phyloP scores from a whole-genome alignment of 2,797 vertebrate species.

The Schizopygopsis pylzovi region DNA sequence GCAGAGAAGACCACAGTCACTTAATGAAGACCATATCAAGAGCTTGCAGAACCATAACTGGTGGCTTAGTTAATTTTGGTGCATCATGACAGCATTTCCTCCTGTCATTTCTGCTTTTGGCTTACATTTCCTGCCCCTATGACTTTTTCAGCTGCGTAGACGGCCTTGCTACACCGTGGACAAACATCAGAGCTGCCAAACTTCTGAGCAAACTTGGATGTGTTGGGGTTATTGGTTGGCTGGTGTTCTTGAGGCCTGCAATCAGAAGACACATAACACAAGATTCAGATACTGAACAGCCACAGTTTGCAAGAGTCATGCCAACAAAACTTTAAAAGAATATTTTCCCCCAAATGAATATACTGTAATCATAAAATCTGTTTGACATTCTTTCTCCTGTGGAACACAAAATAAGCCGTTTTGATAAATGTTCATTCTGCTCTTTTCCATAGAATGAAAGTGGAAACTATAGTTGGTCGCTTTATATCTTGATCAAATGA shows the following conservation, averaged over 20 bases:
- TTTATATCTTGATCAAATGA: neutral
- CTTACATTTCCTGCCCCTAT: conserved; percentile 93
- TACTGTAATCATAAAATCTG: neutral
- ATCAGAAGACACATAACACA: neutral
- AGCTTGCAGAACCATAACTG: neutral
- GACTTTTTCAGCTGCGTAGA: conserved; percentile 94
- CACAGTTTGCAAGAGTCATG: neutral
- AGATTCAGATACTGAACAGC: neutral
- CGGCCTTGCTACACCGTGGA: conserved; percentile 87
- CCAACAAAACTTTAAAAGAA: neutral
- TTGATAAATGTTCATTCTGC: neutral
- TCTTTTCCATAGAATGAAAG: neutral
- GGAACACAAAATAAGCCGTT: neutral
- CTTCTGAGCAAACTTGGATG: conserved; percentile 87
- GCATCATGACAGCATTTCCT: neutral
- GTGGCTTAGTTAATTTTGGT: neutral
- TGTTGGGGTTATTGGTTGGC: conserved; percentile 86
- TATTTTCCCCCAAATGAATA: neutral
- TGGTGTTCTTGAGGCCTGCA: conserved; percentile 78
- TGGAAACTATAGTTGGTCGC: neutral
- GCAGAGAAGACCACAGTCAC: conserved; percentile 32
- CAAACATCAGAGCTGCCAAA: conserved; percentile 87
- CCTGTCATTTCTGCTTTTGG: neutral
- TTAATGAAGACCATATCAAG: neutral
- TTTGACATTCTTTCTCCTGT: neutral